phyloP scores from a whole-genome alignment of 1,140 invertebrate species.

The Ylistrum balloti region DNA sequence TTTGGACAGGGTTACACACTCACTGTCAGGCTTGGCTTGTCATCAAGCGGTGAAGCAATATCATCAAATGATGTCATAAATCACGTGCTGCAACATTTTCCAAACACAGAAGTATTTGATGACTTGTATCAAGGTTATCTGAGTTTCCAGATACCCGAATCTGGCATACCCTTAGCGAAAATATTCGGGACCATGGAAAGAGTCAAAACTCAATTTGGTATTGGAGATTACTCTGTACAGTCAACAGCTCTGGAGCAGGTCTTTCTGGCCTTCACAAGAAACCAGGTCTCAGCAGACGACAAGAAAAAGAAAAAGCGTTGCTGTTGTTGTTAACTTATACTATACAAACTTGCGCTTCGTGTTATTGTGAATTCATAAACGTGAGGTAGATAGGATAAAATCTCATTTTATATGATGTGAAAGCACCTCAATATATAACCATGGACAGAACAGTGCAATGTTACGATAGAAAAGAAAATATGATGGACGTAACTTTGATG shows the following conservation, averaged over 20 bases:
- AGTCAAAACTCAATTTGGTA: slow-evolving; percentile 83
- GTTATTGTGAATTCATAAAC: too few relatives aligned
- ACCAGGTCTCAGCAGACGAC: slow-evolving; percentile 78
- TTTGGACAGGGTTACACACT: slow-evolving; percentile 81
- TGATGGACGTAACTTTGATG: too few relatives aligned
- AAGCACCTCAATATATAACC: too few relatives aligned
- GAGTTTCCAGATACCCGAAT: slow-evolving; percentile 78
- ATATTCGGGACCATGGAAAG: slow-evolving; percentile 86
- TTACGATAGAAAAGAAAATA: too few relatives aligned
- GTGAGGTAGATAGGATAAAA: too few relatives aligned
- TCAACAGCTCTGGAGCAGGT: slow-evolving; percentile 91
- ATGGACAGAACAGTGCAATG: too few relatives aligned
- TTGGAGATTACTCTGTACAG: slow-evolving; percentile 89
- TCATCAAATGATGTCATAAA: slow-evolving; percentile 48
- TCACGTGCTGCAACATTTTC: slow-evolving; percentile 64
- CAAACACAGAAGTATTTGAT: slow-evolving; percentile 84
- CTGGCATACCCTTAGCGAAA: slow-evolving; percentile 84
- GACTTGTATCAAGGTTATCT: slow-evolving; percentile 87
- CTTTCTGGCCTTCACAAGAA: slow-evolving; percentile 82
- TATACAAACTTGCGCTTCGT: too few relatives aligned
- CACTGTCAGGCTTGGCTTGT: slow-evolving; percentile 69
- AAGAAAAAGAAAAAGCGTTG: neutral
- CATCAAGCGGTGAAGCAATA: slow-evolving; percentile 43
- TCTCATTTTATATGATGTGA: too few relatives aligned
- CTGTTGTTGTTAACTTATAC: slow-evolving; percentile 20